Conservation (phyloP, 2,888 invertebrate genomes). For the Phyto melanocephala region DNA sequence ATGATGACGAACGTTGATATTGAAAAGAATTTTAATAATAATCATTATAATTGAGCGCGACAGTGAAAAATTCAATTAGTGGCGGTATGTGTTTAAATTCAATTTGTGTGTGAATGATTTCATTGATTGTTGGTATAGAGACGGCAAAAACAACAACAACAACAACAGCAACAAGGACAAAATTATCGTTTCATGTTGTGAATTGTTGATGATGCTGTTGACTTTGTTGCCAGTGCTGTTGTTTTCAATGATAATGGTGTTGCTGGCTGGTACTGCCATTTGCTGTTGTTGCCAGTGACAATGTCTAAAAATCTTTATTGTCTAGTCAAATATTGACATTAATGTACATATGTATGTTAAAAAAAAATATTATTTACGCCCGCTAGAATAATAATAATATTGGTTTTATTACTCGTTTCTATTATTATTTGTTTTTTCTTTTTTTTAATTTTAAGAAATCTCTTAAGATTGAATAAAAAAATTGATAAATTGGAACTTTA, state of each 20-base stretch:
- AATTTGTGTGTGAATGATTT: slow-evolving; percentile 71
- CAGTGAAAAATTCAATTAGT: slow-evolving; percentile 76
- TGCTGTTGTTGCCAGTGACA: slow-evolving; percentile 25
- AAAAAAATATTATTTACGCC: slow-evolving; percentile 20
- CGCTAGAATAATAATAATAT: slow-evolving; percentile 30
- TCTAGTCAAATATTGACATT: slow-evolving; percentile 46
- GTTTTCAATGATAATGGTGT: slow-evolving; percentile 13
- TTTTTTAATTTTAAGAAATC: neutral
- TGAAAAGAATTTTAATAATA: slow-evolving; percentile 72
- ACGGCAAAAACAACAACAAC: slow-evolving; percentile 20
- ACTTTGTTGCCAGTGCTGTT: neutral
- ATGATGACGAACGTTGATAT: slow-evolving; percentile 49
- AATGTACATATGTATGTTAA: too few relatives aligned
- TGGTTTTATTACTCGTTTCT: neutral
- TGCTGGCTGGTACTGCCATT: neutral
- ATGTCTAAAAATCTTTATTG: slow-evolving; percentile 27
- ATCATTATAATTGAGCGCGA: slow-evolving; percentile 73
- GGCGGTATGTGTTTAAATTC: slow-evolving; percentile 73
- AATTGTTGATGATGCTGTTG: slow-evolving; percentile 33
- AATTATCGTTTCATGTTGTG: slow-evolving; percentile 47
- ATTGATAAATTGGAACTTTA: too few relatives aligned
- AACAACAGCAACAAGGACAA: slow-evolving; percentile 36
- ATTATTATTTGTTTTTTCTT: neutral
- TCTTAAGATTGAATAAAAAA: too few relatives aligned
- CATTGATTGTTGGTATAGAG: slow-evolving; percentile 69